A percentile compares a stretch with the other conserved stretches of the same genome.
Evolutionary conservation across 2,888 invertebrate genomes (phyloP).

Genomic region (Cantharis rustica): DNA sequence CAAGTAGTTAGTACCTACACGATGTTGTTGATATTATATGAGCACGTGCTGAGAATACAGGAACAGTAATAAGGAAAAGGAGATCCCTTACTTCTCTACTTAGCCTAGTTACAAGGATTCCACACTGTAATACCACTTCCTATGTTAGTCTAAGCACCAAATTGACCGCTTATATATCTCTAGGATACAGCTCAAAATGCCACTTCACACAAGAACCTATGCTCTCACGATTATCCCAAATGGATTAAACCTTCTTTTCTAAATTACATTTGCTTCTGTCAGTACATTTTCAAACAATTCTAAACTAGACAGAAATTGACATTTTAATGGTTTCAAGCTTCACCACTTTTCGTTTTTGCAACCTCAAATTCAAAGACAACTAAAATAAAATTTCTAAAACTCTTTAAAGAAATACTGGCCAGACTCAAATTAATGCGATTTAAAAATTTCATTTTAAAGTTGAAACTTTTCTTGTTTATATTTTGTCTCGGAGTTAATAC

Average conservation of each 20-base stretch:
- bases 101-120: slow-evolving; percentile 23
- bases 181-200: slow-evolving; percentile 12
- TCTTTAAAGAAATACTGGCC: slow-evolving; percentile 3
- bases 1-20: slow-evolving; percentile 13
- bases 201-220: slow-evolving; percentile 12
- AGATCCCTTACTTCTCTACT: slow-evolving; percentile 13
- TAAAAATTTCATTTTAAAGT: slow-evolving; percentile 12
- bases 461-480: slow-evolving; percentile 17
- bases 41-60: slow-evolving; percentile 17
- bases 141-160: slow-evolving; percentile 19
- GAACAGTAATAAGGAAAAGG: slow-evolving; percentile 16
- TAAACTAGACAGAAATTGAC: neutral
- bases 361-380: neutral
- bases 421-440: slow-evolving; percentile 13
- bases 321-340: slow-evolving; percentile 4
- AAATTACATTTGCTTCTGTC: neutral
- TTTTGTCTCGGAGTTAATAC: slow-evolving; percentile 12
- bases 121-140: slow-evolving; percentile 22
- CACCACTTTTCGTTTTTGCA: neutral
- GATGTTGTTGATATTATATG: slow-evolving; percentile 17
- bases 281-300: neutral
- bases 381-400: slow-evolving; percentile 5
- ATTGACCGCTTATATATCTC: slow-evolving; percentile 21
- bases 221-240: slow-evolving; percentile 20
- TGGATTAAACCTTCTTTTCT: slow-evolving; percentile 13